Evolutionary conservation across 2,888 invertebrate species (phyloP).

Genomic region (Nephrotoma flavescens): DNA sequence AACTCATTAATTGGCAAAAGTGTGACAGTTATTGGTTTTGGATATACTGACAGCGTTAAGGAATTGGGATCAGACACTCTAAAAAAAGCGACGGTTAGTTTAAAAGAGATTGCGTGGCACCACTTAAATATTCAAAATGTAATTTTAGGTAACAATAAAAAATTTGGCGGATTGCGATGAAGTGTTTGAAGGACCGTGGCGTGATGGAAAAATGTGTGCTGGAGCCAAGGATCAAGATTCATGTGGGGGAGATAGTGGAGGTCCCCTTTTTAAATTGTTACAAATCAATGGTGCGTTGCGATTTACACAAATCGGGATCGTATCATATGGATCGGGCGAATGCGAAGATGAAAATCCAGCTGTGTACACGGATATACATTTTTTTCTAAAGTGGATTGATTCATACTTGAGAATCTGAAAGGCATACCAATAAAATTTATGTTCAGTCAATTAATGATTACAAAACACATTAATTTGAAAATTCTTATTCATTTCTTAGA

Average conservation of each 20-base stretch:
- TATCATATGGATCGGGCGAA: background rate
- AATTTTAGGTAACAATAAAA: background rate
- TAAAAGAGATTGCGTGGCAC: background rate
- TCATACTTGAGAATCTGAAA: background rate
- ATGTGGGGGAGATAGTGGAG: background rate
- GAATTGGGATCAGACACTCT: background rate
- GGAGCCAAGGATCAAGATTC: background rate
- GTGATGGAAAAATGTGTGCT: background rate
- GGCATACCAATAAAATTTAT: too few relatives aligned
- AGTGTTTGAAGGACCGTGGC: background rate
- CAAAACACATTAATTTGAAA: too few relatives aligned
- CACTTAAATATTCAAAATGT: background rate
- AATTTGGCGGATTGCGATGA: background rate
- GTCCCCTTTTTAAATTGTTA: background rate
- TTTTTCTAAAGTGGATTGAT: background rate
- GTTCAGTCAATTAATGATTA: too few relatives aligned
- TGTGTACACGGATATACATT: background rate
- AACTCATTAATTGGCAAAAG: background rate
- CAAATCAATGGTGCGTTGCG: background rate
- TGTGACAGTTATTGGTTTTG: background rate
- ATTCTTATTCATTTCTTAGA: too few relatives aligned
- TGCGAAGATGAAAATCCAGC: background rate
- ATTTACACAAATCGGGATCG: background rate
- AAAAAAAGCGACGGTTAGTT: background rate
- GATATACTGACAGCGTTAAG: background rate